These are phyloP conservation scores for Rhagonycha fulva DNA, from an alignment of 2,888 invertebrate species.

Conservation along the genomic window DNA sequence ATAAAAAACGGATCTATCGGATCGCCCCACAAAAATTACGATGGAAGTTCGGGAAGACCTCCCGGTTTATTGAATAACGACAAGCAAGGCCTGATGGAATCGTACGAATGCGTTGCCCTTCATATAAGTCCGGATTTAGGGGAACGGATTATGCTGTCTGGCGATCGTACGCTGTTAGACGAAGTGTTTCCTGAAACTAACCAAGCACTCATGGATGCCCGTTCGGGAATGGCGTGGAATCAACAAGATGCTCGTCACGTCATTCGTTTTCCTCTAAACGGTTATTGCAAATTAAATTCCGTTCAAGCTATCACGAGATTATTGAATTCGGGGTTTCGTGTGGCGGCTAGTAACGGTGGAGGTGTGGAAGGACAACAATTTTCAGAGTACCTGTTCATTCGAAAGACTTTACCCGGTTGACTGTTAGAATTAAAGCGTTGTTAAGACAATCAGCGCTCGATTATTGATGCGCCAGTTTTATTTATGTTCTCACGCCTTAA, in stretches of 20 bases:
- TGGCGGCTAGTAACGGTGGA: slow-evolving; percentile 83
- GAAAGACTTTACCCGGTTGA: slow-evolving; percentile 56
- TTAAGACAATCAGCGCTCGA: slow-evolving; percentile 39
- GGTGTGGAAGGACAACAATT: slow-evolving; percentile 89
- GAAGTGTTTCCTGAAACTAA: slow-evolving; percentile 79
- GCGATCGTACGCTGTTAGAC: slow-evolving; percentile 75
- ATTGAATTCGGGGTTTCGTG: slow-evolving; percentile 75
- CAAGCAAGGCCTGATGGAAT: slow-evolving; percentile 48
- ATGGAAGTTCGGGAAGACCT: slow-evolving; percentile 38
- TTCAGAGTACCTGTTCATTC: slow-evolving; percentile 83
- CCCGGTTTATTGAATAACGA: slow-evolving; percentile 37
- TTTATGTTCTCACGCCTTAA: slow-evolving; percentile 32
- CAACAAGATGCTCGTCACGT: slow-evolving; percentile 81
- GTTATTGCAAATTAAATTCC: slow-evolving; percentile 89
- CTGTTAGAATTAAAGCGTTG: slow-evolving; percentile 2
- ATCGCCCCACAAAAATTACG: slow-evolving; percentile 17
- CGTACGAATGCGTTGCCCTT: slow-evolving; percentile 78
- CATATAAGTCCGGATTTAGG: slow-evolving; percentile 82
- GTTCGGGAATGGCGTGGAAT: slow-evolving; percentile 78
- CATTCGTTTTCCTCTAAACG: slow-evolving; percentile 84
- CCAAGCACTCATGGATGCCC: slow-evolving; percentile 78
- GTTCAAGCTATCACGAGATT: slow-evolving; percentile 84
- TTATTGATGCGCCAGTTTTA: slow-evolving; percentile 30
- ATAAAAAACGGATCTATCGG: slow-evolving; percentile 60
- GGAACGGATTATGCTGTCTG: slow-evolving; percentile 80